Conservation (phyloP, 2,888 invertebrate species). For the Penaeus monodon region DNA sequence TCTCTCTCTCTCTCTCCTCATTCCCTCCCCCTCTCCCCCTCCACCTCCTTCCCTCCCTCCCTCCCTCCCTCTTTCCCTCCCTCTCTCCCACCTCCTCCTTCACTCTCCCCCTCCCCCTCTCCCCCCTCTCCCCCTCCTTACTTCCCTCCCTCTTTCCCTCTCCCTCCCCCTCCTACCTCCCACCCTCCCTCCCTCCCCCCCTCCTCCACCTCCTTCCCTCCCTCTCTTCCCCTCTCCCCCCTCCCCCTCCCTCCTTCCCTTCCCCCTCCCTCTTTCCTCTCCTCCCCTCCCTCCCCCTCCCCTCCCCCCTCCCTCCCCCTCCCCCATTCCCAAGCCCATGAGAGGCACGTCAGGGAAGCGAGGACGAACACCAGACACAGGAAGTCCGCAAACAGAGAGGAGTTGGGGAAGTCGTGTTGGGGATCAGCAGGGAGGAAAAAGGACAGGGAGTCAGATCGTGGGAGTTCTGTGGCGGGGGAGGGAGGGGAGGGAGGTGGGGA, state of each 20-base stretch:
- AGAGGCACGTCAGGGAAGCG: neutral
- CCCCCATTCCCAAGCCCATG: no score
- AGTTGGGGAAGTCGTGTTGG: no score
- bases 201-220: neutral
- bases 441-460: no score
- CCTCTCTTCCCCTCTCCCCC: neutral
- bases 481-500: no score
- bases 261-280: no score
- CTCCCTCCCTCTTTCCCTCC: slow-evolving; percentile 15
- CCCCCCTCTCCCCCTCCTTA: neutral
- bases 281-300: neutral
- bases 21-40: neutral
- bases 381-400: no score
- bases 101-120: neutral
- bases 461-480: neutral
- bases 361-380: no score
- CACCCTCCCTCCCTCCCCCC: neutral
- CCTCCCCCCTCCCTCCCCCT: neutral
- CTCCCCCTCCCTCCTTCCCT: no score
- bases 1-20: neutral
- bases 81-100: neutral
- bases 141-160: neutral
- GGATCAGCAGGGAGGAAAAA: no score
- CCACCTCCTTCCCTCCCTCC: neutral
- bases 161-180: neutral